These are phyloP conservation scores for Ips typographus DNA, from an alignment of 1,140 invertebrate genomes.

Conservation along the genomic window DNA sequence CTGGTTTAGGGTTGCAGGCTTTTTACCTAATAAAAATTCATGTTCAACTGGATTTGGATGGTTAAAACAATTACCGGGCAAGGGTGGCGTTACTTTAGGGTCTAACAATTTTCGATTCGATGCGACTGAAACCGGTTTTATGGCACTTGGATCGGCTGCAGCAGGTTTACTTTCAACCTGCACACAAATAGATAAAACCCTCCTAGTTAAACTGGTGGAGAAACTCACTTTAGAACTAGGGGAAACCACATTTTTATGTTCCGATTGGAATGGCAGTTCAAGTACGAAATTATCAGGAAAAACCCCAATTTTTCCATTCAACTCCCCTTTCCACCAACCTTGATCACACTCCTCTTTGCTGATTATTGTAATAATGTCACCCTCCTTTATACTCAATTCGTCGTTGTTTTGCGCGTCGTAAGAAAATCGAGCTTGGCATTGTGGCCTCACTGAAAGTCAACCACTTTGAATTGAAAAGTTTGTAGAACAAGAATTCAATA, in stretches of 20 bases:
- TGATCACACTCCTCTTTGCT: constrained; percentile 87
- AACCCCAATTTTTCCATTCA: constrained; percentile 83
- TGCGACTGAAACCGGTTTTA: constrained; percentile 51
- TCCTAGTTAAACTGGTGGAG: background rate
- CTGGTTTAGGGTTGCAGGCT: constrained; percentile 59
- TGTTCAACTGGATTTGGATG: background rate
- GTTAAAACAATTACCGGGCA: constrained; percentile 38
- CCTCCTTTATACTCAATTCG: constrained; percentile 86
- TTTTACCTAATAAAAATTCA: constrained; percentile 52
- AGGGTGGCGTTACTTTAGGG: constrained; percentile 49
- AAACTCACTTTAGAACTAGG: background rate
- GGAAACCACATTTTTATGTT: background rate
- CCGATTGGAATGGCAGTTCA: background rate
- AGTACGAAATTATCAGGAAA: constrained; percentile 97
- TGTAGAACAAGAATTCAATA: too few relatives aligned
- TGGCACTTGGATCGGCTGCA: constrained; percentile 29
- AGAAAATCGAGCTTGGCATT: constrained; percentile 84
- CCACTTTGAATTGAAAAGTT: too few relatives aligned
- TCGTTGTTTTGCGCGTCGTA: constrained; percentile 93
- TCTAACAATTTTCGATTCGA: constrained; percentile 58
- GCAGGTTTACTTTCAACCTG: constrained; percentile 31
- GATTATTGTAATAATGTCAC: constrained; percentile 86
- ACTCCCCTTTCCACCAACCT: constrained; percentile 96
- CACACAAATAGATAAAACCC: background rate
- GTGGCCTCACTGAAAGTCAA: constrained; percentile 45